Conservation (phyloP, 2,888 invertebrate genomes). For the Temnothorax ravouxi region DNA sequence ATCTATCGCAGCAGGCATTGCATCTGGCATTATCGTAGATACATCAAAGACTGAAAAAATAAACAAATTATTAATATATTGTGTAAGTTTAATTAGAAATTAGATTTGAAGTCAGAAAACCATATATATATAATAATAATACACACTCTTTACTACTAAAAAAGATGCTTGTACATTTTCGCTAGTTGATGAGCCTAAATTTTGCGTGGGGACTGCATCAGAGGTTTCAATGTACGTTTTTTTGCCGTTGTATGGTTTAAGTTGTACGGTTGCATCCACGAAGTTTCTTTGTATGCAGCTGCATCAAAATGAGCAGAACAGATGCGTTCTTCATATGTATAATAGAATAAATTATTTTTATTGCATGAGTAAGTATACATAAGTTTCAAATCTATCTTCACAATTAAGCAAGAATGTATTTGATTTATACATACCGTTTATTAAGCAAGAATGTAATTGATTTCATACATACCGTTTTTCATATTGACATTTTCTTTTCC, state of each 20-base stretch:
- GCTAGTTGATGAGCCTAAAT: no score
- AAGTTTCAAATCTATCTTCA: background rate
- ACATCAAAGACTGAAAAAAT: background rate
- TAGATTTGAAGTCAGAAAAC: no score
- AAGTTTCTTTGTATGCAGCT: background rate
- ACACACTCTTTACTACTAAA: no score
- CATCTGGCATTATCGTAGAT: background rate
- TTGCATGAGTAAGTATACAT: constrained; percentile 1
- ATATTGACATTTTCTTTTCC: background rate
- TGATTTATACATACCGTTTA: background rate
- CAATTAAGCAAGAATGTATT: background rate
- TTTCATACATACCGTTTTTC: background rate
- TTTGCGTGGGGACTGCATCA: no score
- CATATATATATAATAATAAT: no score
- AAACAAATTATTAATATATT: background rate
- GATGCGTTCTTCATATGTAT: background rate
- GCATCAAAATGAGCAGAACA: background rate
- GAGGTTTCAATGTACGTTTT: no score
- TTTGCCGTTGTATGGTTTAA: background rate
- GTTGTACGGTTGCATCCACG: background rate
- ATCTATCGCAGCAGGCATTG: background rate
- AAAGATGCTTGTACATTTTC: no score
- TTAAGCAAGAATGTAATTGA: no score
- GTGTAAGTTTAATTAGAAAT: background rate
- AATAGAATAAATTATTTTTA: background rate